Percentiles rank a stretch among this genome's conserved stretches.
Evolutionary conservation across 2,113 vertebrate species (phyloP).

Genomic region (Poecile atricapillus): DNA sequence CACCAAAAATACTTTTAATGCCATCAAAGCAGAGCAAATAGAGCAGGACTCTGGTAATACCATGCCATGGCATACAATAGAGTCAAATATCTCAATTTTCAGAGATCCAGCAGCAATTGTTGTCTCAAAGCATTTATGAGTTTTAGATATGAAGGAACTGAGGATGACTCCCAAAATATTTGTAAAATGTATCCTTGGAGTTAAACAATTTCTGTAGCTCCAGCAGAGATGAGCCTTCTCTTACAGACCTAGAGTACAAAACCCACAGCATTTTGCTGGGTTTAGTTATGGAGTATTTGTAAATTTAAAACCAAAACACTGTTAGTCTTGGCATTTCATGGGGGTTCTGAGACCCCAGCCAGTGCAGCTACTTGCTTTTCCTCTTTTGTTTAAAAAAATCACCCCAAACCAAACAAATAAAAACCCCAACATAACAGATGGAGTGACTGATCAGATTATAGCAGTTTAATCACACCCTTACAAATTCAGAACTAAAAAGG

Average conservation of each 20-base stretch:
- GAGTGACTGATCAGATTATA: not conserved
- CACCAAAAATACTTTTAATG: not conserved
- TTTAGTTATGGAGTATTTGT: not conserved
- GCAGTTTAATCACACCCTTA: not conserved
- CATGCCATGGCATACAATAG: not conserved
- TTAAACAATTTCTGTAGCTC: not conserved
- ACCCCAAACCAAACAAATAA: not conserved
- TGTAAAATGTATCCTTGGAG: not conserved
- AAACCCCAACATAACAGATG: not conserved
- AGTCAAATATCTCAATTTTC: not conserved
- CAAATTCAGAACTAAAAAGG: not conserved
- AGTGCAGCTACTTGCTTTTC: not conserved
- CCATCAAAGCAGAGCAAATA: not conserved
- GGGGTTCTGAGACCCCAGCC: not conserved
- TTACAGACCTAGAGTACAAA: not conserved
- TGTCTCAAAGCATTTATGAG: not conserved
- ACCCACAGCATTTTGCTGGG: not conserved
- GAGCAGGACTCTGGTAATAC: not conserved
- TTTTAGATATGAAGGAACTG: not conserved
- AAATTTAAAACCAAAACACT: not conserved
- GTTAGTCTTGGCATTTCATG: not conserved
- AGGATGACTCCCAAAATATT: not conserved
- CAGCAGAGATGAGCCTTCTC: not conserved
- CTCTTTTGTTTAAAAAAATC: not conserved
- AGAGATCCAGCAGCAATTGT: not conserved